Evolutionary conservation across 2,888 invertebrate species (phyloP).

Genomic region (Pollenia griseotomentosa): DNA sequence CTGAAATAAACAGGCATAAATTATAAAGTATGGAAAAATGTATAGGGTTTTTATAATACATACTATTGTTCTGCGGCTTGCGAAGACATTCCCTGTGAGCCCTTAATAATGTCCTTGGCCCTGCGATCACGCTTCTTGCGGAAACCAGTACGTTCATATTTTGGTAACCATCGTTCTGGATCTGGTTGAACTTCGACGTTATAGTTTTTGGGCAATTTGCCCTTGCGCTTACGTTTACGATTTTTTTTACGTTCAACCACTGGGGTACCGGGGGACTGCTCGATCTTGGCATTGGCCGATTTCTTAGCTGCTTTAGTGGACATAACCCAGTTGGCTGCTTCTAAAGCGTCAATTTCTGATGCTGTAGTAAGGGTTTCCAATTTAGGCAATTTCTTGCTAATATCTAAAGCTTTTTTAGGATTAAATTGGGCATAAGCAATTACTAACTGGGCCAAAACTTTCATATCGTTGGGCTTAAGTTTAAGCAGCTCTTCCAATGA

Average conservation of each 20-base stretch:
- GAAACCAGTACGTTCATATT: too few relatives aligned
- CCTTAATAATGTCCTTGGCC: slow-evolving; percentile 93
- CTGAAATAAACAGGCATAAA: slow-evolving; percentile 81
- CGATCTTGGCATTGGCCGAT: slow-evolving; percentile 88
- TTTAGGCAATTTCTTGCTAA: slow-evolving; percentile 88
- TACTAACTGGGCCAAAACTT: slow-evolving; percentile 94
- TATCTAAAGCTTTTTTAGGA: slow-evolving; percentile 90
- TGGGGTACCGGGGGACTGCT: slow-evolving; percentile 89
- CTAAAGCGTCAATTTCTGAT: slow-evolving; percentile 94
- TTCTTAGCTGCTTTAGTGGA: slow-evolving; percentile 95
- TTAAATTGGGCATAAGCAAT: slow-evolving; percentile 94
- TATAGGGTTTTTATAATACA: slow-evolving; percentile 69
- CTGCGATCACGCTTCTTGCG: too few relatives aligned
- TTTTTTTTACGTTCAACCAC: too few relatives aligned
- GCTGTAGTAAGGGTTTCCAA: slow-evolving; percentile 87
- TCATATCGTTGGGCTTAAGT: too few relatives aligned
- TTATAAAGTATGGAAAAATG: not conserved
- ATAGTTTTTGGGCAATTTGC: too few relatives aligned
- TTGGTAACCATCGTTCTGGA: too few relatives aligned
- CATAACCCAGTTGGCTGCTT: slow-evolving; percentile 94
- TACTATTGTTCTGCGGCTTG: slow-evolving; percentile 93
- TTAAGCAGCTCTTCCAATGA: too few relatives aligned
- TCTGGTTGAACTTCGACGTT: too few relatives aligned
- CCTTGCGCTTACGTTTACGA: too few relatives aligned
- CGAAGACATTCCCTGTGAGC: slow-evolving; percentile 94